Evolutionary conservation across 2,113 vertebrate genomes (phyloP), one percentile per base, ranked within the genome.

Genomic region (Rattus rattus): DNA sequence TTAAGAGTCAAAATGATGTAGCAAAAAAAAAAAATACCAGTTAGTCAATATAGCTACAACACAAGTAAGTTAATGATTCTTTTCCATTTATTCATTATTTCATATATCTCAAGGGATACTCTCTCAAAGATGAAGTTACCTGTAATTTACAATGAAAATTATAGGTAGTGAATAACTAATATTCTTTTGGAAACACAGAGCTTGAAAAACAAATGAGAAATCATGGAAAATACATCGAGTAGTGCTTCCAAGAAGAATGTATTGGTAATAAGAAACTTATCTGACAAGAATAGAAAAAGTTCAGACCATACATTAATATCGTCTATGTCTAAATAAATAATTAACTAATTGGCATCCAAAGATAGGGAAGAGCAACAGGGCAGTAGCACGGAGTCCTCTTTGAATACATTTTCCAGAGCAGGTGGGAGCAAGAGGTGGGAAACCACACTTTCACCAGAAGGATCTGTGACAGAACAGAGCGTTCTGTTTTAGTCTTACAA

Each of bases 1-100:
- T 67, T 86, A 92, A 43, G 94, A 92, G 59, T 83, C 6, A 94
- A 93, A 87, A 75, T 81, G 80, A 43, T 91, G n/a, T 52, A 91
- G 1, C 63, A 90, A 47, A 85, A 56, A 17, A 75, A 81, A 56
- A 54, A 54, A 54, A 54, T 65, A 22, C 33, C 14, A 95, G 67
- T 83, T 89, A 86, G 63, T 49, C 89, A 54, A 81, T 33, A 63
- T 7, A 86, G 43, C 56, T 2, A 10, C 80, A 61, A 93, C 67
- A 81, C 54, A 92, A 88, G 85, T 33, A 72, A n/a, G 12, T 86
- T 52, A 77, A 1, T 85, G 47, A 92, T 5, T 83, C 49, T 77
- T 43, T 86, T 49, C 12, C 6, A 88, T 36, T 72, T 61, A 86
- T 75, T 17, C 88, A 94, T 30, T 88, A 61, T 88, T 75, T 92